Percentiles rank a stretch among this genome's conserved stretches.
These are phyloP conservation scores for Todiramphus saurophagus DNA, from an alignment of 2,113 vertebrate species.

Conservation along the genomic window DNA sequence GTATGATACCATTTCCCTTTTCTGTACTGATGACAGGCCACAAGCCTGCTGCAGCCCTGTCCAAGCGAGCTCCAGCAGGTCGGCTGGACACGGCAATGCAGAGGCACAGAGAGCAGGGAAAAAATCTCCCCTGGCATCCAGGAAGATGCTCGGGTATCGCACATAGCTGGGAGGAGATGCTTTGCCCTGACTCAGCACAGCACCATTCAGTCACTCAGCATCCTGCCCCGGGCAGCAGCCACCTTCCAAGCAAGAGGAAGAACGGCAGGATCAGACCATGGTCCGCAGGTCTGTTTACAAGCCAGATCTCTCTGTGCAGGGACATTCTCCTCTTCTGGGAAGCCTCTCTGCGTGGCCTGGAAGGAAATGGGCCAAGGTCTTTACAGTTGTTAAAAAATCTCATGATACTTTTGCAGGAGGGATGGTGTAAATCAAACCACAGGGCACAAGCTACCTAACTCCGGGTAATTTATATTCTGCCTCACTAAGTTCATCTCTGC, in stretches of 20 bases:
- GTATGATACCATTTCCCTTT: neutral
- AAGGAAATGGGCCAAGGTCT: conserved; percentile 52
- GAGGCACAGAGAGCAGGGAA: neutral
- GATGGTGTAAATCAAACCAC: conserved; percentile 50
- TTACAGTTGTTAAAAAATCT: conserved; percentile 31
- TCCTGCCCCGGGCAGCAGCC: neutral
- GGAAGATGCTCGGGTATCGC: neutral
- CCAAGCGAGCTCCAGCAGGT: neutral
- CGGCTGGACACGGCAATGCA: rapidly evolving
- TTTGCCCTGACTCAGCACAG: neutral
- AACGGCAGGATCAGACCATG: rapidly evolving
- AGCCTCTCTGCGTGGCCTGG: neutral
- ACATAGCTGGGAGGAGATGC: rapidly evolving
- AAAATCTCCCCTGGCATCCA: neutral
- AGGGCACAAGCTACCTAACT: conserved; percentile 16
- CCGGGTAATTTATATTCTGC: conserved; percentile 54
- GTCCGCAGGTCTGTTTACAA: neutral
- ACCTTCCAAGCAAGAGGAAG: neutral
- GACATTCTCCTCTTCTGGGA: neutral
- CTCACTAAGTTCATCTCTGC: conserved; percentile 58
- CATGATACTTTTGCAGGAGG: conserved; percentile 11
- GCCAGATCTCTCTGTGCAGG: neutral
- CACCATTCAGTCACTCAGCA: neutral
- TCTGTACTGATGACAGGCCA: rapidly evolving
- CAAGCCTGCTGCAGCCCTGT: neutral